A percentile compares a stretch with the other conserved stretches of the same genome.
Conservation (phyloP, 2,888 invertebrate genomes). For the Oscheius sp. region DNA sequence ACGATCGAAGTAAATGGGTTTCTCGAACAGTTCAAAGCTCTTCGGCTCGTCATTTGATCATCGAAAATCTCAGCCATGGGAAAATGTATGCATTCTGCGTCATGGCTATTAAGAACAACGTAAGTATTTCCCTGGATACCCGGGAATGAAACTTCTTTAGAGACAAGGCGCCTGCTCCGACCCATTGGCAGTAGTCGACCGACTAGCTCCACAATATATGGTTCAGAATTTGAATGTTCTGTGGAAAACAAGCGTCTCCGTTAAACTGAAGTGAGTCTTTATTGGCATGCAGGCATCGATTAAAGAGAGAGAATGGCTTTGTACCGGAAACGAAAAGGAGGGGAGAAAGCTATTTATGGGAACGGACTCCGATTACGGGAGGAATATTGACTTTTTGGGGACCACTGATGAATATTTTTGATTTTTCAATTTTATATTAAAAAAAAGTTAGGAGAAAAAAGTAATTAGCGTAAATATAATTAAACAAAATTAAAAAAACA, state of each 20-base stretch:
- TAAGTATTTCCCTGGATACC: conserved; percentile 36
- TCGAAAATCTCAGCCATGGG: conserved; percentile 55
- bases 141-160: conserved; percentile 46
- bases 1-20: conserved; percentile 55
- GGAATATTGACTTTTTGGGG: too few species aligned
- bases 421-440: neutral
- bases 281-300: conserved; percentile 7
- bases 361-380: too few species aligned
- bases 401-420: too few species aligned
- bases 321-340: neutral
- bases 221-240: conserved; percentile 42
- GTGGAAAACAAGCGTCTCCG: conserved; percentile 67
- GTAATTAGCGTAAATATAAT: neutral
- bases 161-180: conserved; percentile 69
- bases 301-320: neutral
- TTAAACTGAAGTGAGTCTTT: conserved; percentile 48
- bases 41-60: conserved; percentile 58
- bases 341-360: too few species aligned
- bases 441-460: neutral
- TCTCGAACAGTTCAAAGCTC: conserved; percentile 60
- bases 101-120: conserved; percentile 66
- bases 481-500: neutral
- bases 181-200: conserved; percentile 62
- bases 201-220: conserved; percentile 60
- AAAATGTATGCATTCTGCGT: conserved; percentile 70